A percentile compares a stretch with the other conserved stretches of the same genome.
Conservation (phyloP, 2,113 vertebrate species). For the Entelurus aequoreus region DNA sequence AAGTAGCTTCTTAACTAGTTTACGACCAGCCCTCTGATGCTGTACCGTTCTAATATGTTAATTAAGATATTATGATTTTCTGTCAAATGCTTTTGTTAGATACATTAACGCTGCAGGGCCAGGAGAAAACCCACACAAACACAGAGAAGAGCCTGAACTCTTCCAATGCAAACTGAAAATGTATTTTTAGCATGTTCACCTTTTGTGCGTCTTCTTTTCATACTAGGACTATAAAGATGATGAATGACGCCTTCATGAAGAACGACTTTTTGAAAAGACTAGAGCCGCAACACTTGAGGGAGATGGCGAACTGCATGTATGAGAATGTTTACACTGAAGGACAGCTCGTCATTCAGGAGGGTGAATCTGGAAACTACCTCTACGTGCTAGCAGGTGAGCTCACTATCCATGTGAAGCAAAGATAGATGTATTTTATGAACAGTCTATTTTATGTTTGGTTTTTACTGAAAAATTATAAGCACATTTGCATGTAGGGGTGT, state of each 20-base stretch:
- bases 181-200: not conserved
- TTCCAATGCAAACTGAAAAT: too few relatives aligned
- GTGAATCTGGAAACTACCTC: conserved; percentile 75
- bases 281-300: conserved; percentile 69
- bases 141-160: too few relatives aligned
- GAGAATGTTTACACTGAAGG: conserved; percentile 61
- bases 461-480: too few relatives aligned
- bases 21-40: too few relatives aligned
- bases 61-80: too few relatives aligned
- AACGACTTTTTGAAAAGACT: conserved; percentile 77
- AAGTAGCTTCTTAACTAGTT: too few relatives aligned
- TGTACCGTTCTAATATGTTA: too few relatives aligned
- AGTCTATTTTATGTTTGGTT: too few relatives aligned
- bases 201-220: conserved; percentile 1
- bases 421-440: not conserved
- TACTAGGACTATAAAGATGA: conserved; percentile 68
- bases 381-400: conserved; percentile 74
- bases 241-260: conserved; percentile 71
- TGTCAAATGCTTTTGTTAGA: too few relatives aligned
- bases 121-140: too few relatives aligned
- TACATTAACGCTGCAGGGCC: too few relatives aligned
- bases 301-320: conserved; percentile 78
- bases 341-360: conserved; percentile 74
- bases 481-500: too few relatives aligned
- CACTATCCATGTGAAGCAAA: not conserved